phyloP scores from a whole-genome alignment of 2,113 vertebrate species.

The Dasyurus viverrinus region DNA sequence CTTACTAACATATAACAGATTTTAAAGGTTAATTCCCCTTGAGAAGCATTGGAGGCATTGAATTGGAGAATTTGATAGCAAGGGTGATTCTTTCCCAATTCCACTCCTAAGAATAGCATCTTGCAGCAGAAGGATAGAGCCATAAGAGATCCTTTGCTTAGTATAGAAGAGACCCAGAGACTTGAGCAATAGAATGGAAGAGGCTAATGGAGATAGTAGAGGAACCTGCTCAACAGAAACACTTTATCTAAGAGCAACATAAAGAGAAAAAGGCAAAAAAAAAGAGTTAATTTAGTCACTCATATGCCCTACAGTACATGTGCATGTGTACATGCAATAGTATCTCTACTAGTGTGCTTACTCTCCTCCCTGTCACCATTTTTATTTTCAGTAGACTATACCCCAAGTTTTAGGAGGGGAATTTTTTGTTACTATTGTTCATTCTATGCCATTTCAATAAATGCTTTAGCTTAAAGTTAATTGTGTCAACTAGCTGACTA shows the following conservation, averaged over 20 bases:
- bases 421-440: background rate
- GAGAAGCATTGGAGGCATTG: too few relatives aligned
- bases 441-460: background rate
- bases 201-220: background rate
- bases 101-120: background rate
- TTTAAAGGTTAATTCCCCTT: background rate
- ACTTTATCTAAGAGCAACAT: background rate
- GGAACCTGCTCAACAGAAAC: background rate
- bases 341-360: background rate
- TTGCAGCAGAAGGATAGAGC: background rate
- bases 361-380: background rate
- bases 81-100: background rate
- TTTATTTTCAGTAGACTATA: background rate
- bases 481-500: background rate
- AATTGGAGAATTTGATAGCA: background rate
- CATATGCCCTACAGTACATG: background rate
- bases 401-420: background rate
- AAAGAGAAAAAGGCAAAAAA: background rate
- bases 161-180: background rate
- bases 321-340: background rate
- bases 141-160: background rate
- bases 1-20: background rate
- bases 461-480: background rate
- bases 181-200: background rate
- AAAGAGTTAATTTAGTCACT: background rate